Evolutionary conservation across 2,888 invertebrate species (phyloP), one percentile per base, ranked within the genome.

Genomic region (Lymantria monacha): DNA sequence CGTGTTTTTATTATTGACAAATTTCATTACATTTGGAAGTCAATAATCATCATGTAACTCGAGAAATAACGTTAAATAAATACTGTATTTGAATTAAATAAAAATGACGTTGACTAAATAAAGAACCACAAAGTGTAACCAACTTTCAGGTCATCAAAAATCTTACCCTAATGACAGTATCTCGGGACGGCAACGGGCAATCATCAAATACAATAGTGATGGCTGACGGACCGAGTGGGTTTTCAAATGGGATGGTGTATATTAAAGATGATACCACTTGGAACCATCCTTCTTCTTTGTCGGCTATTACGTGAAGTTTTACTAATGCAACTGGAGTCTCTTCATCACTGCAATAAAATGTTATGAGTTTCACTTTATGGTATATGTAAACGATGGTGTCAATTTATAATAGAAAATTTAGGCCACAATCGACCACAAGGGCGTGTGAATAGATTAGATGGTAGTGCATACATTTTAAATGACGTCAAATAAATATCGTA

Each of bases 281-380:
- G 55, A 97, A 94, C 97, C 98, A 98, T 0, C 98, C 98, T 52
- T 96, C 96, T 71, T 97, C 97, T 69, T 95, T 95, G 61, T 98
- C 97, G 40, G 98, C 97, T 56, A 98, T 96, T 57, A 94, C 93
- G 75, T 97, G 96, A 37, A 98, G 89, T 71, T 95, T 94, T 56
- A 96, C 87, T 93, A 98, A 94, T 0, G 97, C 95, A 49, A 93
- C 93, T 0, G 98, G 97, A 3, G 97, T 96, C 69, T 97, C 97
- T 76, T 97, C 96, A 66, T 97, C 96, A 92, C 97, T 97, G 77
- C 12, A 88, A 85, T 51, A 69, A 59, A 11, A 30, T 30, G 22
- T 30, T 13, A 10, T 22, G 5, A 22, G 33, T 33, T 3, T 1
- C 33, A 33, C 7, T 33, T 33, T 33, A 33, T 33, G 44, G 38